These are phyloP conservation scores for Lampropteryx suffumata DNA, from an alignment of 2,888 invertebrate genomes.

Conservation along the genomic window DNA sequence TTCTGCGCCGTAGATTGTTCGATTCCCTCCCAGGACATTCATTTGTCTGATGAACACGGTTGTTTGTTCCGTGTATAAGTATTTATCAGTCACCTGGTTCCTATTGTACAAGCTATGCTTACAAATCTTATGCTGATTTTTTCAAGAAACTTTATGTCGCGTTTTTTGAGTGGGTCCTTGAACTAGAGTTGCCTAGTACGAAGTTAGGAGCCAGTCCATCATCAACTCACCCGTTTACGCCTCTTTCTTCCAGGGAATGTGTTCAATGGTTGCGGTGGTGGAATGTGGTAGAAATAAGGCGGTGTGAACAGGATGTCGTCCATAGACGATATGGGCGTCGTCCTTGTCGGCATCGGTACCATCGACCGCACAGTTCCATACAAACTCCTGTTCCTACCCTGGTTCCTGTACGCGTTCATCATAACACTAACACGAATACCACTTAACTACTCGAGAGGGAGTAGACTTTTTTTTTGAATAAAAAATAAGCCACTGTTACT, in stretches of 20 bases:
- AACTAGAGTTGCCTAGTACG: too few relatives aligned
- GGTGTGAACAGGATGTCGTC: slow-evolving; percentile 67
- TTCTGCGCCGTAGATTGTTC: too few relatives aligned
- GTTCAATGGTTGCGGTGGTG: slow-evolving; percentile 68
- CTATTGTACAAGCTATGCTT: too few relatives aligned
- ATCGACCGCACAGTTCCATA: slow-evolving; percentile 75
- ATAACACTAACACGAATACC: slow-evolving; percentile 43
- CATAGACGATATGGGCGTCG: slow-evolving; percentile 55
- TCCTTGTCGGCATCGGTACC: slow-evolving; percentile 51
- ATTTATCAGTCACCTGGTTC: too few relatives aligned
- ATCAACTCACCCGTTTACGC: slow-evolving; percentile 64
- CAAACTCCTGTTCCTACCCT: slow-evolving; percentile 60
- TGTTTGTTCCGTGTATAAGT: too few relatives aligned
- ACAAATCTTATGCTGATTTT: too few relatives aligned
- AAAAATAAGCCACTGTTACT: slow-evolving; percentile 71
- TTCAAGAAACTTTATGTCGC: too few relatives aligned
- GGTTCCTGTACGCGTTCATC: slow-evolving; percentile 67
- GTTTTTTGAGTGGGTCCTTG: too few relatives aligned
- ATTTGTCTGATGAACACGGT: too few relatives aligned
- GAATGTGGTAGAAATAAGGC: slow-evolving; percentile 74
- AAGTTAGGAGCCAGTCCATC: too few relatives aligned
- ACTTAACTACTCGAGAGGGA: slow-evolving; percentile 29
- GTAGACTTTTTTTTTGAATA: slow-evolving; percentile 66
- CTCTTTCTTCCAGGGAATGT: slow-evolving; percentile 77
- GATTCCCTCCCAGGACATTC: too few relatives aligned